Evolutionary conservation across 2,888 invertebrate genomes (phyloP), one percentile per base, ranked within the genome.

Genomic region (Oxystoma pomonae): DNA sequence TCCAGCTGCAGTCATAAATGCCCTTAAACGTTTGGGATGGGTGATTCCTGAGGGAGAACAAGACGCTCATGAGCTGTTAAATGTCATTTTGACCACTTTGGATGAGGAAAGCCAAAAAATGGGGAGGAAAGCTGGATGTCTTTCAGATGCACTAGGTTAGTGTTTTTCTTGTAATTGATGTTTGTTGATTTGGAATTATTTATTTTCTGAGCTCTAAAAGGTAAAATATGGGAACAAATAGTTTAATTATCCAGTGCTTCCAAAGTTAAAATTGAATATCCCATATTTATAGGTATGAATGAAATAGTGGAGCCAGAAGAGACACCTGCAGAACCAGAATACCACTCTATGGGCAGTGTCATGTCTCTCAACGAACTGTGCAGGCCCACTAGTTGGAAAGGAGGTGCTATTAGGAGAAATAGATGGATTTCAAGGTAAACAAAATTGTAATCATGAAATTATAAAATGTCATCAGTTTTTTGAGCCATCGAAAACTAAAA

Each of bases 61-160:
- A 80, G 98, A 98, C 81, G 93, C 96, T 0, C 96, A 96, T 77
- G 97, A 98, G 80, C 80, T 98, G 59, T 88, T 97, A 72, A 94
- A 95, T 78, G 90, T 95, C 7, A 82, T 98, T 71, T 83, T 96
- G 7, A 88, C 92, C n/a, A 94, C 96, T 16, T 82, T 97, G 58
- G 95, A 96, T 76, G 93, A 95, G 76, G 97, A 98, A 80, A 86
- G 86, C 22, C 83, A 83, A 50, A 84, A 83, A 73, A 83, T 85
- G 77, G 78, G 83, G 16, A 83, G 83, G 71, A 86, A 87, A 81
- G 88, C 67, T 20, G 67, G 92, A 55, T 90, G 91, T 71, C 82
- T 92, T 1, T 91, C 91, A 0, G 91, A 92, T 77, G 91, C 91
- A 0, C 79, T 90, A 22, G 35, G 35, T 35, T 7, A 35, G 12